Percentiles rank a stretch among this genome's conserved stretches.
phyloP scores from a whole-genome alignment of 2,888 invertebrate genomes.

The Drosophila hamatofila region DNA sequence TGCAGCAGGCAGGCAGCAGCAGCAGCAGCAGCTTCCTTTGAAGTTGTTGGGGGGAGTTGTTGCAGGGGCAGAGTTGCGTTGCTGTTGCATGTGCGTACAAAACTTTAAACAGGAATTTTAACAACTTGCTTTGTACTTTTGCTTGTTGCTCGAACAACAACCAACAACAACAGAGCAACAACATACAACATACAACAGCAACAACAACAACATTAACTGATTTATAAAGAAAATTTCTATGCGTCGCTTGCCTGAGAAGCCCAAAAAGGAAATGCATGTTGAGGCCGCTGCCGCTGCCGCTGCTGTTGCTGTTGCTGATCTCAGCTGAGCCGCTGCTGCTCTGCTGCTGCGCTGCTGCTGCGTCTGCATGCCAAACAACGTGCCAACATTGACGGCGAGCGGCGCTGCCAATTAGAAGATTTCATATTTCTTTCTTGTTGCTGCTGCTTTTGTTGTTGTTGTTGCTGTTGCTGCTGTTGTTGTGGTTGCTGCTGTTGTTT shows the following conservation, averaged over 20 bases:
- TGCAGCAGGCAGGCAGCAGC: constrained; percentile 58
- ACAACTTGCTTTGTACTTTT: constrained; percentile 80
- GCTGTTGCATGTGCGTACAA: constrained; percentile 80
- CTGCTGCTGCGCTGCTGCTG: constrained; percentile 25
- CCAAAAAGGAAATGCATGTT: constrained; percentile 79
- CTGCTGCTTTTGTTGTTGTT: constrained; percentile 13
- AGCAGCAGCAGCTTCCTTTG: constrained; percentile 74
- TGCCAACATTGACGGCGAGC: constrained; percentile 66
- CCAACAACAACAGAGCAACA: constrained; percentile 42
- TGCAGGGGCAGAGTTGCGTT: constrained; percentile 5
- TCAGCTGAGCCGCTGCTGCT: constrained; percentile 16
- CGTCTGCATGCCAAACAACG: constrained; percentile 73
- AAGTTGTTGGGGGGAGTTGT: constrained; percentile 53
- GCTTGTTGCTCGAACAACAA: constrained; percentile 62
- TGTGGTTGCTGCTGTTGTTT: constrained; percentile 13
- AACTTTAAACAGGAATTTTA: constrained; percentile 81
- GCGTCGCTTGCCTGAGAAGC: constrained; percentile 60
- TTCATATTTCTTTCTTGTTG: constrained; percentile 66
- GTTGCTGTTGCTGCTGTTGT: constrained; percentile 15
- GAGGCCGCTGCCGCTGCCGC: constrained; percentile 38
- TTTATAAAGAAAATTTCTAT: constrained; percentile 78
- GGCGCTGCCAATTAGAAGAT: constrained; percentile 73
- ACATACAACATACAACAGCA: constrained; percentile 53
- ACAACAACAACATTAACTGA: constrained; percentile 59
- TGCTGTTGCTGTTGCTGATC: constrained; percentile 6